phyloP scores from a whole-genome alignment of 2,888 invertebrate genomes.

The Heliconius erato region DNA sequence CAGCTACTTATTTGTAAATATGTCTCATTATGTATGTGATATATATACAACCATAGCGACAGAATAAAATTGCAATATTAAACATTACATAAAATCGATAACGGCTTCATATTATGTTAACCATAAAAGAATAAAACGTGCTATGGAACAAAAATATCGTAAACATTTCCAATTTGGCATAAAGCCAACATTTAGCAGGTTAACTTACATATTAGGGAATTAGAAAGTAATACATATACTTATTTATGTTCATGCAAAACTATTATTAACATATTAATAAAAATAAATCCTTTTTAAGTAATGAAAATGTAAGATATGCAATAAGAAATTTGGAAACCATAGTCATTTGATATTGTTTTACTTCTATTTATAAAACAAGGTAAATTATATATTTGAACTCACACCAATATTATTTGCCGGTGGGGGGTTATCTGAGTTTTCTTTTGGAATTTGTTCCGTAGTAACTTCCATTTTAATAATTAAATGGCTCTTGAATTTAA shows the following conservation, averaged over 20 bases:
- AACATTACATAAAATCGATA: slow-evolving; percentile 21
- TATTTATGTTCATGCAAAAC: background rate
- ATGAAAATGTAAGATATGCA: slow-evolving; percentile 3
- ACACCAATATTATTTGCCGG: slow-evolving; percentile 64
- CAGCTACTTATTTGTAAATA: background rate
- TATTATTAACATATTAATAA: background rate
- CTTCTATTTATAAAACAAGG: slow-evolving; percentile 76
- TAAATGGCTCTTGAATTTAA: slow-evolving; percentile 27
- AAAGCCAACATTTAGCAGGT: slow-evolving; percentile 74
- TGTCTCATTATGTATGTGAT: background rate
- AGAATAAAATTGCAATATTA: background rate
- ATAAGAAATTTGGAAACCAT: slow-evolving; percentile 50
- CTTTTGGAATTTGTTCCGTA: slow-evolving; percentile 68
- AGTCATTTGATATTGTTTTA: slow-evolving; percentile 72
- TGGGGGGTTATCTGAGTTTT: slow-evolving; percentile 63
- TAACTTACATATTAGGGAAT: slow-evolving; percentile 55
- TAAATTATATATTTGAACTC: slow-evolving; percentile 59
- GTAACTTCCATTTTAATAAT: slow-evolving; percentile 71
- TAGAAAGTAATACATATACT: background rate
- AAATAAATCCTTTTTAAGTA: background rate
- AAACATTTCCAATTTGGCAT: slow-evolving; percentile 76
- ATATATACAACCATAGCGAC: slow-evolving; percentile 33
- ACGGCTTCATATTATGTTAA: slow-evolving; percentile 62
- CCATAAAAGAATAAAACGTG: slow-evolving; percentile 79
- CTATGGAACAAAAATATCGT: slow-evolving; percentile 81